Evolutionary conservation across 2,113 vertebrate species (phyloP).

Genomic region (Cyphomyrus plagiostoma): DNA sequence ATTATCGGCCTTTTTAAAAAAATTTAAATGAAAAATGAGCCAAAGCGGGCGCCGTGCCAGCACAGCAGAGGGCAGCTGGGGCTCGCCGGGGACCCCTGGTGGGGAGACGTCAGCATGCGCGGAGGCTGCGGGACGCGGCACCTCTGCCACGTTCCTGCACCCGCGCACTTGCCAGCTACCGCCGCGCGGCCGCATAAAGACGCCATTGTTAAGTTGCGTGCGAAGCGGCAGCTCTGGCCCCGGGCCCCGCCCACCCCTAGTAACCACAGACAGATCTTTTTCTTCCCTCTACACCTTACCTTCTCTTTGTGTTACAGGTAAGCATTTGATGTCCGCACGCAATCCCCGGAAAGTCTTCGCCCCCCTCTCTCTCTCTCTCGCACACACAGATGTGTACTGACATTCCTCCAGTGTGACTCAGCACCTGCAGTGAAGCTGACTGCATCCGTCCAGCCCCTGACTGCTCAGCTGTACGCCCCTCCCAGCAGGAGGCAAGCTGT

Average conservation of each 20-base stretch:
- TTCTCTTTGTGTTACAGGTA: conserved; percentile 68
- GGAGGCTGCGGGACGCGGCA: not conserved
- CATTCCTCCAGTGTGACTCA: conserved; percentile 64
- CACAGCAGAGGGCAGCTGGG: not conserved
- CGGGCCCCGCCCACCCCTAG: conserved; percentile 69
- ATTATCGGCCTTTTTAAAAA: not conserved
- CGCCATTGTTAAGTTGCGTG: conserved; percentile 88
- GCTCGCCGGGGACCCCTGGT: not conserved
- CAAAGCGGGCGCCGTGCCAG: not conserved
- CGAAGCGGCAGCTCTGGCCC: conserved; percentile 69
- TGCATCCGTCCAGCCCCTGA: not conserved
- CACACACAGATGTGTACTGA: conserved; percentile 13
- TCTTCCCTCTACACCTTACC: conserved; percentile 59
- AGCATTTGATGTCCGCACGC: conserved; percentile 61
- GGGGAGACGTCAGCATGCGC: conserved; percentile 43
- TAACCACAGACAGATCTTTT: conserved; percentile 65
- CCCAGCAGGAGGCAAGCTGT: conserved; percentile 27
- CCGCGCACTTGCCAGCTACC: conserved; percentile 49
- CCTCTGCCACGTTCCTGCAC: conserved; percentile 18
- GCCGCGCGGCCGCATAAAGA: conserved; percentile 71
- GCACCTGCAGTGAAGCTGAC: conserved; percentile 45
- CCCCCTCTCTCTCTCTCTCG: conserved; percentile 27
- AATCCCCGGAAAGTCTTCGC: conserved; percentile 61
- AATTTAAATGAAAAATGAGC: not conserved
- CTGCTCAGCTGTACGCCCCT: conserved; percentile 13